Conservation (phyloP, 2,888 invertebrate genomes). For the Aricia artaxerxes region DNA sequence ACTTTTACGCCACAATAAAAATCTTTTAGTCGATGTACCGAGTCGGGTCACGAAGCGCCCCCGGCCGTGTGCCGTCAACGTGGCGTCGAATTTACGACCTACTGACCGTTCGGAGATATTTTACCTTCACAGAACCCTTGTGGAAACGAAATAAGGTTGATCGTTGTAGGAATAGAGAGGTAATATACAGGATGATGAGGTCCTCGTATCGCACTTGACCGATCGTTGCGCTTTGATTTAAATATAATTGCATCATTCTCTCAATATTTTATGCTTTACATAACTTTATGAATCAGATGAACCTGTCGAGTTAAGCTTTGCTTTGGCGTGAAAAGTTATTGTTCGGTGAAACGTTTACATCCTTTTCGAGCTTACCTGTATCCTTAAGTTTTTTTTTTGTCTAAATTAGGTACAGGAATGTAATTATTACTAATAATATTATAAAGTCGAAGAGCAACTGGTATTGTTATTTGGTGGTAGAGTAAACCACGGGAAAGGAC, state of each 20-base stretch:
- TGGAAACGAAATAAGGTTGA: not conserved
- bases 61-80: slow-evolving; percentile 68
- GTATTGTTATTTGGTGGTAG: no score
- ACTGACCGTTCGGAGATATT: slow-evolving; percentile 18
- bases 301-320: slow-evolving; percentile 19
- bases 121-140: not conserved
- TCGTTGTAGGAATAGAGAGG: not conserved
- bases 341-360: not conserved
- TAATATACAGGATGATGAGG: not conserved
- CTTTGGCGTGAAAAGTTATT: slow-evolving; percentile 17
- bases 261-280: slow-evolving; percentile 28
- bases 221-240: slow-evolving; percentile 54
- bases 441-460: no score
- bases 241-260: slow-evolving; percentile 38
- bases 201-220: slow-evolving; percentile 55
- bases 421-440: no score
- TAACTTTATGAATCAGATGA: slow-evolving; percentile 19
- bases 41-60: slow-evolving; percentile 73
- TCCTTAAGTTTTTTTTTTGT: not conserved
- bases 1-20: slow-evolving; percentile 76
- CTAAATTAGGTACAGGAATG: not conserved
- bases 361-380: not conserved
- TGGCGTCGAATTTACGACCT: slow-evolving; percentile 66
- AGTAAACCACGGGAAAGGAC: no score
- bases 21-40: slow-evolving; percentile 70